A percentile compares a stretch with the other conserved stretches of the same genome.
Conservation (phyloP, 2,113 vertebrate species). For the Chaetura pelagica region DNA sequence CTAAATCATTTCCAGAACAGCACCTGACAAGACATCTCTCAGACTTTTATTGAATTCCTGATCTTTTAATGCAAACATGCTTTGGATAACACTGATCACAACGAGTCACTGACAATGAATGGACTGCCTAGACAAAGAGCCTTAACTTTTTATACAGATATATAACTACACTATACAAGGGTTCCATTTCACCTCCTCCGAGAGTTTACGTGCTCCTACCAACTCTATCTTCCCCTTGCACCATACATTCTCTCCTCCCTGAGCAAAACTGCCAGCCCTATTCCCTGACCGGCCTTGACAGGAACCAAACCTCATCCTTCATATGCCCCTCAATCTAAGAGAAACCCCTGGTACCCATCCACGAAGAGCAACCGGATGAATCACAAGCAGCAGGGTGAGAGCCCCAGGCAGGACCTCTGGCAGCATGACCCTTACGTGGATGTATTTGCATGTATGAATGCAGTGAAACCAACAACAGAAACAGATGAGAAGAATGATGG, state of each 20-base stretch:
- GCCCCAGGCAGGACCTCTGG: rapidly evolving
- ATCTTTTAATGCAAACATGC: background rate
- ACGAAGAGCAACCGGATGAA: rapidly evolving
- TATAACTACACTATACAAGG: background rate
- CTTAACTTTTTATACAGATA: background rate
- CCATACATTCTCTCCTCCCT: background rate
- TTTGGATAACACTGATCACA: background rate
- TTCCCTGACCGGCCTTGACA: rapidly evolving
- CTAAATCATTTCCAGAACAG: conserved; percentile 1
- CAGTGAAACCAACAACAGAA: background rate
- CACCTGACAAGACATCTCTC: background rate
- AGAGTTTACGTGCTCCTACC: background rate
- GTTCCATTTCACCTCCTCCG: background rate
- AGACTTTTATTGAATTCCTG: background rate
- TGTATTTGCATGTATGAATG: rapidly evolving
- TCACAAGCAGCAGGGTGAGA: background rate
- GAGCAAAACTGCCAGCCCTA: background rate
- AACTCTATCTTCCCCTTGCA: background rate
- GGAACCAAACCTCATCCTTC: background rate
- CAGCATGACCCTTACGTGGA: background rate
- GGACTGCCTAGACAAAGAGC: background rate
- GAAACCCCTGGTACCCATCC: rapidly evolving
- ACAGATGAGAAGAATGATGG: rapidly evolving
- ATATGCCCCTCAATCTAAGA: background rate
- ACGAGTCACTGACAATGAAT: background rate